A percentile compares a stretch with the other conserved stretches of the same genome.
Conservation (phyloP, 2,888 invertebrate species). For the Drosophila emarginata region DNA sequence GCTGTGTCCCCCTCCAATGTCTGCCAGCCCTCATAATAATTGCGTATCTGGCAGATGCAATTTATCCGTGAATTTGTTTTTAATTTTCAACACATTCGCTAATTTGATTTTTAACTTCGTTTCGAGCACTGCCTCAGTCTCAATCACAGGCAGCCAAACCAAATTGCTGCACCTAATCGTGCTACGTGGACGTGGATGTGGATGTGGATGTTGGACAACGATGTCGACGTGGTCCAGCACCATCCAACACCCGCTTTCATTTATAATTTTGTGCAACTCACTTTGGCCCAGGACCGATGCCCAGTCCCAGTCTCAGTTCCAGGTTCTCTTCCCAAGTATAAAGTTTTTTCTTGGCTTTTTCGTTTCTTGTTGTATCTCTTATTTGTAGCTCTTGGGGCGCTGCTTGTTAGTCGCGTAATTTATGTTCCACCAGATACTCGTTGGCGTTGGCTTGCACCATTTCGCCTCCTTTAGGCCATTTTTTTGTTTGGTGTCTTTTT, state of each 20-base stretch:
- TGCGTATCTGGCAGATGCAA: slow-evolving; percentile 82
- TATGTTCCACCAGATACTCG: slow-evolving; percentile 81
- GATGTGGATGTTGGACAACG: background rate
- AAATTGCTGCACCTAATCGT: slow-evolving; percentile 77
- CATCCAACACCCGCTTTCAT: slow-evolving; percentile 76
- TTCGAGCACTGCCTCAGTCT: slow-evolving; percentile 76
- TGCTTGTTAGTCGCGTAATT: slow-evolving; percentile 81
- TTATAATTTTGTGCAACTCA: slow-evolving; percentile 77
- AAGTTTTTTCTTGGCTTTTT: slow-evolving; percentile 28
- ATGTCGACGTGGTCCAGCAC: slow-evolving; percentile 38
- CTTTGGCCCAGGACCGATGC: slow-evolving; percentile 43
- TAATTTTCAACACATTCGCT: slow-evolving; percentile 83
- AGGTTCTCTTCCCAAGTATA: slow-evolving; percentile 59
- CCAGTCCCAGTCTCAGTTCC: background rate
- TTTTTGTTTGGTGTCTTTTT: slow-evolving; percentile 56
- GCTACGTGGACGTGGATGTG: slow-evolving; percentile 13
- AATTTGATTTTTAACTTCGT: slow-evolving; percentile 83
- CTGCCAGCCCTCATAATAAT: slow-evolving; percentile 75
- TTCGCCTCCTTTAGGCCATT: slow-evolving; percentile 43
- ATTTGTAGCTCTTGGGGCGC: slow-evolving; percentile 71
- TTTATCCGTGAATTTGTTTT: slow-evolving; percentile 83
- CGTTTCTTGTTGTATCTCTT: slow-evolving; percentile 51
- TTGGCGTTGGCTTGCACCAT: slow-evolving; percentile 70
- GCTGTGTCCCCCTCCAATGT: slow-evolving; percentile 3
- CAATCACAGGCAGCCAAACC: slow-evolving; percentile 73